These are phyloP conservation scores for Donacobius atricapilla DNA, from an alignment of 2,113 vertebrate species.

Conservation along the genomic window DNA sequence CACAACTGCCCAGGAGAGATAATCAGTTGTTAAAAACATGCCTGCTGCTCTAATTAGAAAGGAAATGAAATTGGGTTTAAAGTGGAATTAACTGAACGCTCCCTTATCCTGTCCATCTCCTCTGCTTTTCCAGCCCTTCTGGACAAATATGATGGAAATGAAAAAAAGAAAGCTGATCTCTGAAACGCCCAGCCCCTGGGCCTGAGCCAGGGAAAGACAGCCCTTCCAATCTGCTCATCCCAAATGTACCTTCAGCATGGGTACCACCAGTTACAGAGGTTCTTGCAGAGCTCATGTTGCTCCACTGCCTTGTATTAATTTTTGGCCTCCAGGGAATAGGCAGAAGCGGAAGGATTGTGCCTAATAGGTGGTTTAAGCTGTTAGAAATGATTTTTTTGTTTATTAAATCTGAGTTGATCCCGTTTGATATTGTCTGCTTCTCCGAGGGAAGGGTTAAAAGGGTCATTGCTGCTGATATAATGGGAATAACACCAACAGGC, in stretches of 20 bases:
- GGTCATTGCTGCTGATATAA: not conserved
- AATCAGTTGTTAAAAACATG: conserved; percentile 72
- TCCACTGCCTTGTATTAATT: not conserved
- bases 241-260: not conserved
- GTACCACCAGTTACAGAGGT: rapidly evolving
- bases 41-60: conserved; percentile 72
- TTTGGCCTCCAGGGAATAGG: not conserved
- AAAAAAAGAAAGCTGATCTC: conserved; percentile 33
- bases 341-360: not conserved
- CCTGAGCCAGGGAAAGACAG: not conserved
- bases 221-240: not conserved
- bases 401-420: not conserved
- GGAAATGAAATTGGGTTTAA: conserved; percentile 70
- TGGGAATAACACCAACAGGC: not conserved
- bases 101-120: conserved; percentile 67
- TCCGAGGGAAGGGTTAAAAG: not conserved
- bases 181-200: not conserved
- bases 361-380: not conserved
- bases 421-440: not conserved
- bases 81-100: conserved; percentile 71
- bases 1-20: conserved; percentile 65
- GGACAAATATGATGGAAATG: conserved; percentile 25
- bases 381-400: not conserved
- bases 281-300: rapidly evolving
- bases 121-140: conserved; percentile 46